A percentile compares a stretch with the other conserved stretches of the same genome.
phyloP scores from a whole-genome alignment of 2,888 invertebrate genomes.

The Conomelus anceps region DNA sequence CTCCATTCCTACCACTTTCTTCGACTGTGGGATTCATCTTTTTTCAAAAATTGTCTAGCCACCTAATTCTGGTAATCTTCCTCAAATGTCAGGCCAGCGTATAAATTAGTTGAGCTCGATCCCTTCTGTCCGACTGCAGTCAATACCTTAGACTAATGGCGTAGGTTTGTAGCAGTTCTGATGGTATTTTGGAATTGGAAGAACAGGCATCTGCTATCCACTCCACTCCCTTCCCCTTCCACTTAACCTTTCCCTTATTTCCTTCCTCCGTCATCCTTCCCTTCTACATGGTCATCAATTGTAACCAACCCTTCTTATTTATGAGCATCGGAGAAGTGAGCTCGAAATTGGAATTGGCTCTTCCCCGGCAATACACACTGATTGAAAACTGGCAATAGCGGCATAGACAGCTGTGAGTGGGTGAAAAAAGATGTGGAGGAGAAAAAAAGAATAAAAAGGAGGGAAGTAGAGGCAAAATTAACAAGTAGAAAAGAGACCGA shows the following conservation, averaged over 20 bases:
- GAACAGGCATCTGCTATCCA: no score
- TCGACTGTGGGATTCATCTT: not conserved
- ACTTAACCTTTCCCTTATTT: no score
- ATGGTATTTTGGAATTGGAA: not conserved
- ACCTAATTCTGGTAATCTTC: not conserved
- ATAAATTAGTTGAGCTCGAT: not conserved
- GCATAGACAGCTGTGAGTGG: not conserved
- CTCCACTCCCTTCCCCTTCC: not conserved
- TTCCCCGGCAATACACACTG: not conserved
- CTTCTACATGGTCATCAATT: not conserved
- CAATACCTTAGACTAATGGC: not conserved
- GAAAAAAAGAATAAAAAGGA: not conserved
- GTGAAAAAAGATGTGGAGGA: not conserved
- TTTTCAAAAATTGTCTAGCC: not conserved
- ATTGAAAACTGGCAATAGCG: not conserved
- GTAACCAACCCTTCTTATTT: not conserved
- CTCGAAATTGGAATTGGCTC: not conserved
- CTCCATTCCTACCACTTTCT: no score
- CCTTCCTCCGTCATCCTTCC: not conserved
- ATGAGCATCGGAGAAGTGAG: not conserved
- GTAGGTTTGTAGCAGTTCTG: not conserved
- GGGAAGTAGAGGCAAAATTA: not conserved
- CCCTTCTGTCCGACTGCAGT: not conserved
- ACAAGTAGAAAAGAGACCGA: not conserved
- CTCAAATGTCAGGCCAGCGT: not conserved